Conservation (phyloP, 2,888 invertebrate genomes). For the Leucozona laternaria region DNA sequence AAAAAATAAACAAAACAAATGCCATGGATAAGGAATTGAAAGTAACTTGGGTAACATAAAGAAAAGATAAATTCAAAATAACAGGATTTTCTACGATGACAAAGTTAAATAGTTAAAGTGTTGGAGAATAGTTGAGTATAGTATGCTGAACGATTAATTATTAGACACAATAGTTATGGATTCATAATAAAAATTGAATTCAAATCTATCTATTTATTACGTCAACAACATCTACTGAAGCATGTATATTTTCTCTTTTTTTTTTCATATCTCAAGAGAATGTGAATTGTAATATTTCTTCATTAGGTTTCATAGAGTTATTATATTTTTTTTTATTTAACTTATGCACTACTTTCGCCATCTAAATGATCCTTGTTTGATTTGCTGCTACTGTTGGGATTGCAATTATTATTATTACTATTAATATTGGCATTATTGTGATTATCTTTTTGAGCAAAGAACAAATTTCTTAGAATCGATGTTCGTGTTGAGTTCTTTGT, state of each 20-base stretch:
- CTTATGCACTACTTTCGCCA: slow-evolving; percentile 68
- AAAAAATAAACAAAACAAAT: background rate
- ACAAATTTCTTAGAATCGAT: slow-evolving; percentile 77
- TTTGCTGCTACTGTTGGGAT: slow-evolving; percentile 43
- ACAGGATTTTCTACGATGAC: slow-evolving; percentile 1
- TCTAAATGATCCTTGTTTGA: slow-evolving; percentile 52
- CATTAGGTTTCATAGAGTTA: slow-evolving; percentile 13
- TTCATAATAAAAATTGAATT: slow-evolving; percentile 54
- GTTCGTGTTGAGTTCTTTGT: slow-evolving; percentile 76
- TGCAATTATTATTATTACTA: slow-evolving; percentile 50
- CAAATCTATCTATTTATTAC: slow-evolving; percentile 60
- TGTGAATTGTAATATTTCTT: slow-evolving; percentile 13
- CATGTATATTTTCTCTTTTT: slow-evolving; percentile 10
- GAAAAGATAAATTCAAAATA: background rate
- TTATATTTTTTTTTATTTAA: background rate
- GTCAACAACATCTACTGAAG: slow-evolving; percentile 53
- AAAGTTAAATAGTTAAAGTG: background rate
- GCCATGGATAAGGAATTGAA: slow-evolving; percentile 41
- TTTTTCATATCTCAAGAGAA: background rate
- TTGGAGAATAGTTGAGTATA: slow-evolving; percentile 51
- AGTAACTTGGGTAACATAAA: background rate
- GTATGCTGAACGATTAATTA: slow-evolving; percentile 56
- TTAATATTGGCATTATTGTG: slow-evolving; percentile 39
- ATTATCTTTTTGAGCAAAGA: slow-evolving; percentile 76
- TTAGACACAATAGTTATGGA: slow-evolving; percentile 68